Conservation (phyloP, 2,888 invertebrate genomes). For the Troilus luridus region DNA sequence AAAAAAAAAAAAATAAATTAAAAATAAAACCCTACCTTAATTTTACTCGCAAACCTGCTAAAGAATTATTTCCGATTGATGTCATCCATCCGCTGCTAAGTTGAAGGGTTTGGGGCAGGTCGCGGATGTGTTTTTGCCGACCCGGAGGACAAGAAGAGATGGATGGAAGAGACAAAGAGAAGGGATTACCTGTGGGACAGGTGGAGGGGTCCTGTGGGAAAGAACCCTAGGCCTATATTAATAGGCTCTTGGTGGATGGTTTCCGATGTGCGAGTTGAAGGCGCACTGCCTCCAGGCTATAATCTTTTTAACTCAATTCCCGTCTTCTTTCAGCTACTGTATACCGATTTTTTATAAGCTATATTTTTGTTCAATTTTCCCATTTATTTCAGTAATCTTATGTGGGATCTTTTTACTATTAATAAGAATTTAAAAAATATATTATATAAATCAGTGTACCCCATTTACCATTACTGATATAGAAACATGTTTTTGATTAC, state of each 20-base stretch:
- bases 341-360: neutral
- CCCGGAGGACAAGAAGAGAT: slow-evolving; percentile 22
- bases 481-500: no score
- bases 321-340: neutral
- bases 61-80: neutral
- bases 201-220: slow-evolving; percentile 47
- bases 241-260: neutral
- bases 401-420: no score
- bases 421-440: no score
- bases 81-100: neutral
- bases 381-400: no score
- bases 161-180: slow-evolving; percentile 14
- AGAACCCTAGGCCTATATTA: slow-evolving; percentile 34
- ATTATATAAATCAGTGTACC: neutral
- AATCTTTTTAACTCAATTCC: neutral
- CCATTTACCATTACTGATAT: no score
- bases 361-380: no score
- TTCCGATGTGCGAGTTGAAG: neutral
- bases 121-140: neutral
- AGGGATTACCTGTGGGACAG: slow-evolving; percentile 2
- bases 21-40: neutral
- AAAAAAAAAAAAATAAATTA: neutral
- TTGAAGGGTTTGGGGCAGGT: slow-evolving; percentile 7
- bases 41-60: neutral
- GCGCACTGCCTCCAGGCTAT: neutral